Percentiles rank a stretch among this genome's conserved stretches.
phyloP scores from a whole-genome alignment of 2,888 invertebrate species.

The Drosophila borborema region DNA sequence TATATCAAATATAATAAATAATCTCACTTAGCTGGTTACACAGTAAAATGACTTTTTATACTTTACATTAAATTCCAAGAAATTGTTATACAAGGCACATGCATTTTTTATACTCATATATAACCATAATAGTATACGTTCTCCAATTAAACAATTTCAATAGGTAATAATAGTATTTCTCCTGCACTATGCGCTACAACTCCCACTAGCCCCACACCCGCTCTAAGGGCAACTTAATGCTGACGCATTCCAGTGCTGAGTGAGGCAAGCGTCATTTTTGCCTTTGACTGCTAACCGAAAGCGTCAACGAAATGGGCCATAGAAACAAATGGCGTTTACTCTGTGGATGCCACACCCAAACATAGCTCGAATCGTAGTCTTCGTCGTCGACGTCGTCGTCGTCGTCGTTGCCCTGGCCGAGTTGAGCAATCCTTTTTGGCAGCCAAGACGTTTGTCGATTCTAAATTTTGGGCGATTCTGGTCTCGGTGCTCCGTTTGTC shows the following conservation, averaged over 20 bases:
- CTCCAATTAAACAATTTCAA: conserved; percentile 4
- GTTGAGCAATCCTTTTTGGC: conserved; percentile 72
- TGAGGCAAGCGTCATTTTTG: conserved; percentile 55
- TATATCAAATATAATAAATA: too few species aligned
- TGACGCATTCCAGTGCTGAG: conserved; percentile 50
- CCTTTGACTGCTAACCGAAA: conserved; percentile 53
- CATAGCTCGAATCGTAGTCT: not conserved
- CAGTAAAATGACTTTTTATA: too few species aligned
- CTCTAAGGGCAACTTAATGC: conserved; percentile 29
- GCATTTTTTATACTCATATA: too few species aligned
- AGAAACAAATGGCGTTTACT: conserved; percentile 71
- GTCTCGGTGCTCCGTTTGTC: conserved; percentile 74
- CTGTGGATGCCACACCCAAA: conserved; percentile 62
- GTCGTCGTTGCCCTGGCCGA: not conserved
- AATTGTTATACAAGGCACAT: not conserved
- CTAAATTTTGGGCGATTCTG: conserved; percentile 74
- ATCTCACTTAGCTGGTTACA: too few species aligned
- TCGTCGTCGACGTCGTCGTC: not conserved
- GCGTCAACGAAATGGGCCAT: conserved; percentile 73
- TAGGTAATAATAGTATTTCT: not conserved
- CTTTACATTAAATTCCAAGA: not conserved
- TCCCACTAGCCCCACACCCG: not conserved
- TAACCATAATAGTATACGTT: not conserved
- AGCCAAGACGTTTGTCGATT: conserved; percentile 75
- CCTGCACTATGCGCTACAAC: not conserved